Base-by-base conservation (phyloP, 2,113 vertebrate species). In the Rhegmatorhina hoffmannsi region DNA sequence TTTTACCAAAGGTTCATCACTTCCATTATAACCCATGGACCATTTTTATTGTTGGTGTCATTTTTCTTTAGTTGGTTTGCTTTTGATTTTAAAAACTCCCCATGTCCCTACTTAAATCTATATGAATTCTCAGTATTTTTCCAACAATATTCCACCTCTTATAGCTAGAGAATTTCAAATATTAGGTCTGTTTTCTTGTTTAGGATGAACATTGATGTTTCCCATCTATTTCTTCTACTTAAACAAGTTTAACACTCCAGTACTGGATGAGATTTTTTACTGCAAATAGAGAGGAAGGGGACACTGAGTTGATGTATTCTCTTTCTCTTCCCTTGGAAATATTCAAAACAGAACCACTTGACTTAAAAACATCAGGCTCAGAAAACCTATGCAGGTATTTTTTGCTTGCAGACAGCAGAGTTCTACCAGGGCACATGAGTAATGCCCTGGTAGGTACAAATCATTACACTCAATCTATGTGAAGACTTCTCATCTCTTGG, bases 51-150 rank as follows among this genome's bases (percentile, higher is more conserved):
- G 17, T 8, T 36, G 59, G 28, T 28, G 9, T 40, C 20, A 58
- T 53, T 90, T 75, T 72, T 3, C 1, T 52, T 84, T 60, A 40
- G 10, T 44, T 67, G 25, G 5, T 50, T 70, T 34, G 29, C 17
- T 56, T 66, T 40, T 56, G 36, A 38, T 25, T 78, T 78, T 7
- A 55, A 56, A 34, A 7, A 0, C 0, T 0, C 5, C 13, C 11
- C 20, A 18, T 47, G 18, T 55, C 5, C 9, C 17, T 38, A 40
- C 16, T 66, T 63, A 21, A 83, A 87, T 25, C 24, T 34, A 3
- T 28, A 52, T 10, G 16, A 55, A 56, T 68, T 74, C 24, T 56
- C 43, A 60, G 8, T 74, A 34, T 9, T 50, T 84, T 52, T 33
- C 49, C 36, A 90, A 46, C 17, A 77, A 3, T 25, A 69, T 8